phyloP scores from a whole-genome alignment of 2,888 invertebrate species.

The Cistogaster globosa region DNA sequence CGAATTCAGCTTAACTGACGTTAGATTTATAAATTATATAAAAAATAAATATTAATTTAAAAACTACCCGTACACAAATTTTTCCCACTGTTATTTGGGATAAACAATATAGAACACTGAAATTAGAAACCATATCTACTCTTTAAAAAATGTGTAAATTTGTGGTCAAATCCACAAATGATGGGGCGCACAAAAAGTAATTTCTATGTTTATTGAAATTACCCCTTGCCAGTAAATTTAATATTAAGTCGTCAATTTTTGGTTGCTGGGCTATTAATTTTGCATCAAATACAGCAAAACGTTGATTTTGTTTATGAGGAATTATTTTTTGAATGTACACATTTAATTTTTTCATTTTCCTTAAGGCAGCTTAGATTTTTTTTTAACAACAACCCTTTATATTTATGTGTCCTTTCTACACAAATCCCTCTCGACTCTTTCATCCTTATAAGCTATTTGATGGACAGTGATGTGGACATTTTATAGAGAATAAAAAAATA shows the following conservation, averaged over 20 bases:
- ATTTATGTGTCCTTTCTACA: background rate
- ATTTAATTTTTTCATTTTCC: background rate
- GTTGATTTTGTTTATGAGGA: background rate
- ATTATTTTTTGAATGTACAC: no score
- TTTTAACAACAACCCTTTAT: constrained; percentile 35
- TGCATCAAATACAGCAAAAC: background rate
- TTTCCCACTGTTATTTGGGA: no score
- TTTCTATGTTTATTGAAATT: constrained; percentile 14
- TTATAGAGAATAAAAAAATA: constrained; percentile 23
- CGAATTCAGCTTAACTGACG: no score
- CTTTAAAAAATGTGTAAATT: no score
- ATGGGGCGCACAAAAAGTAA: background rate
- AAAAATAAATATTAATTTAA: no score
- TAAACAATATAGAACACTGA: no score
- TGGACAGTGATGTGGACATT: constrained; percentile 33
- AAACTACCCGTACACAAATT: no score
- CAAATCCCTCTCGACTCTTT: background rate
- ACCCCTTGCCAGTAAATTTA: background rate
- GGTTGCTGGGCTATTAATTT: constrained; percentile 11
- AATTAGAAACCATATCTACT: no score
- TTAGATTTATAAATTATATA: no score
- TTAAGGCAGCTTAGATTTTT: background rate
- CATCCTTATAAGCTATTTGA: constrained; percentile 54
- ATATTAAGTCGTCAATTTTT: constrained; percentile 45
- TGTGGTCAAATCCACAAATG: no score